Percentiles rank a stretch among this genome's conserved stretches.
These are phyloP conservation scores for Ennomos erosarius DNA, from an alignment of 2,888 invertebrate genomes.

Conservation along the genomic window DNA sequence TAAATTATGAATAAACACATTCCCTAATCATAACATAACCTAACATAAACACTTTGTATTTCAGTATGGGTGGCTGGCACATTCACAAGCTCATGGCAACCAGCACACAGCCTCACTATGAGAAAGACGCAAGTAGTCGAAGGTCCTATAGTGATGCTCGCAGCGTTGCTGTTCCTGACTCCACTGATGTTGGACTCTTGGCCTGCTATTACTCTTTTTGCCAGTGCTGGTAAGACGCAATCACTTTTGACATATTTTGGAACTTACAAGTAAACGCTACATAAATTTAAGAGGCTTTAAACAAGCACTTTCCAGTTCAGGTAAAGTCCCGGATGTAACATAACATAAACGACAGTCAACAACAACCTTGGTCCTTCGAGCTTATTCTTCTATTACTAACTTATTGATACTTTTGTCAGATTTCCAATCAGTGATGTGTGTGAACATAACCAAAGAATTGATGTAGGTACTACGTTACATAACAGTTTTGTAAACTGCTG, in stretches of 20 bases:
- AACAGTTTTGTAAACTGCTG: slow-evolving; percentile 17
- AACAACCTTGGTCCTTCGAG: slow-evolving; percentile 3
- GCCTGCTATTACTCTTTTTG: slow-evolving; percentile 86
- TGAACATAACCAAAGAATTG: too few species aligned
- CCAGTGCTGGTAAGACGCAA: slow-evolving; percentile 80
- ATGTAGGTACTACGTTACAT: too few species aligned
- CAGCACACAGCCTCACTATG: slow-evolving; percentile 73
- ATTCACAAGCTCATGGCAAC: slow-evolving; percentile 83
- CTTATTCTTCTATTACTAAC: neutral
- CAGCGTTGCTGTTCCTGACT: slow-evolving; percentile 81
- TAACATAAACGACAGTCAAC: too few species aligned
- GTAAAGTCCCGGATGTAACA: too few species aligned
- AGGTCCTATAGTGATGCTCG: slow-evolving; percentile 74
- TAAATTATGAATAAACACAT: too few species aligned
- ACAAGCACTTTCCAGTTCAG: too few species aligned
- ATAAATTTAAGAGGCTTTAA: too few species aligned
- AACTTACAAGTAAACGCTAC: too few species aligned
- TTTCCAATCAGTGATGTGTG: too few species aligned
- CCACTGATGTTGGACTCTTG: slow-evolving; percentile 86
- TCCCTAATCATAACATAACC: too few species aligned
- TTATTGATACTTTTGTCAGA: neutral
- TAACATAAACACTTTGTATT: slow-evolving; percentile 40
- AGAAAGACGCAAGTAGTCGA: slow-evolving; percentile 64
- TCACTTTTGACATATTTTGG: too few species aligned
- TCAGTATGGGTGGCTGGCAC: slow-evolving; percentile 81